Conservation (phyloP, 1,140 invertebrate species). For the Anadara kagoshimensis region DNA sequence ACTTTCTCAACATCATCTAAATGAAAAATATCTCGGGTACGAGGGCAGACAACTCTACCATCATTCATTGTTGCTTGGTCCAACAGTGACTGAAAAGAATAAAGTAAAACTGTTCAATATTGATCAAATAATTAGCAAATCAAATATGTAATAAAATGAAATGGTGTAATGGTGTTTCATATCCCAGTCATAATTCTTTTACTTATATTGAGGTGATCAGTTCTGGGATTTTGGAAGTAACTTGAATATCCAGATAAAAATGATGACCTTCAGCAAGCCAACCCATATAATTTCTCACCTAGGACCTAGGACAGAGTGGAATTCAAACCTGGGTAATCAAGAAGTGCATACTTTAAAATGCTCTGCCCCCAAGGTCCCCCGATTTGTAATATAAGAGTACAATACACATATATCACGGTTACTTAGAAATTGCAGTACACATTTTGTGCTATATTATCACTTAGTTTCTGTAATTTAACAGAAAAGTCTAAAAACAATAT, state of each 20-base stretch:
- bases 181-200: neutral
- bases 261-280: too few relatives aligned
- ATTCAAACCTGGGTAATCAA: too few relatives aligned
- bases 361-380: too few relatives aligned
- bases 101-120: constrained; percentile 19
- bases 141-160: neutral
- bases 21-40: constrained; percentile 91
- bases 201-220: constrained; percentile 8
- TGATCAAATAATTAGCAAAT: neutral
- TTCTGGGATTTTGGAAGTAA: neutral
- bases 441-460: too few relatives aligned
- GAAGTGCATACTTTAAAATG: too few relatives aligned
- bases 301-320: too few relatives aligned
- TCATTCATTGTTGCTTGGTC: constrained; percentile 92
- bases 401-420: too few relatives aligned
- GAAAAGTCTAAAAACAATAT: too few relatives aligned
- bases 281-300: neutral
- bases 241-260: neutral
- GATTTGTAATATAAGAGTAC: too few relatives aligned
- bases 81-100: constrained; percentile 81
- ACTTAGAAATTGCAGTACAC: too few relatives aligned
- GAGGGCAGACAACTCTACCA: constrained; percentile 91
- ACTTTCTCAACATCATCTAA: constrained; percentile 95
- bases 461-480: too few relatives aligned
- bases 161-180: neutral